Percentiles rank a stretch among this genome's conserved stretches.
Conservation (phyloP, 2,797 vertebrate genomes). For the Myotis findleyi region DNA sequence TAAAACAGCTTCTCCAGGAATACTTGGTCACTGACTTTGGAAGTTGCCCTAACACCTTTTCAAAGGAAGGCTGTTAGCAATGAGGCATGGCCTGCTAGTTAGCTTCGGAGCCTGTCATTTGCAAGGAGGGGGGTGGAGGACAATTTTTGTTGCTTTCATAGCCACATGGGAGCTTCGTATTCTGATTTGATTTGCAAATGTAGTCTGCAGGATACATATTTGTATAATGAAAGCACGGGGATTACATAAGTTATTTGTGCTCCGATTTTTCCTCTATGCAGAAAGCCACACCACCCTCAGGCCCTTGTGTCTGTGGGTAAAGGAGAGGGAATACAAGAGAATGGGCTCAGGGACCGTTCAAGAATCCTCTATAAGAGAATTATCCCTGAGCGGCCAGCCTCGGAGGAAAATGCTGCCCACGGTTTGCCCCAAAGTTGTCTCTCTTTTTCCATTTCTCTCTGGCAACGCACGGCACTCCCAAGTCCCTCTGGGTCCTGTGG, state of each 20-base stretch:
- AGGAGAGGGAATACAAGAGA: background rate
- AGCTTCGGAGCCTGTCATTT: background rate
- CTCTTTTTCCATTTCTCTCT: background rate
- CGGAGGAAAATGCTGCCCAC: background rate
- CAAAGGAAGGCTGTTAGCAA: background rate
- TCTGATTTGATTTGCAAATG: background rate
- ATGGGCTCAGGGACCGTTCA: background rate
- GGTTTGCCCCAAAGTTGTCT: background rate
- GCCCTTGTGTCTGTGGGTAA: too few species aligned
- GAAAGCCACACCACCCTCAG: background rate
- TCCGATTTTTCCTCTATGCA: background rate
- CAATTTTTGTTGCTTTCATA: background rate
- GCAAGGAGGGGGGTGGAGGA: too few species aligned
- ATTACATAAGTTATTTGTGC: background rate
- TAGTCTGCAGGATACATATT: background rate
- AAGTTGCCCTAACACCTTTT: slow-evolving; percentile 6
- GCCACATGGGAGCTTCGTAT: background rate
- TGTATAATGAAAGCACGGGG: background rate
- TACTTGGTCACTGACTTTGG: background rate
- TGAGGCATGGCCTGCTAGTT: background rate
- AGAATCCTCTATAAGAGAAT: background rate
- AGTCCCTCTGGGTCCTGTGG: background rate
- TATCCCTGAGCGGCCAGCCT: background rate
- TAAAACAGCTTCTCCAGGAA: background rate
- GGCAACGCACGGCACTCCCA: background rate